Base-by-base conservation (phyloP, 2,797 vertebrate genomes). In the Cebuella pygmaea region DNA sequence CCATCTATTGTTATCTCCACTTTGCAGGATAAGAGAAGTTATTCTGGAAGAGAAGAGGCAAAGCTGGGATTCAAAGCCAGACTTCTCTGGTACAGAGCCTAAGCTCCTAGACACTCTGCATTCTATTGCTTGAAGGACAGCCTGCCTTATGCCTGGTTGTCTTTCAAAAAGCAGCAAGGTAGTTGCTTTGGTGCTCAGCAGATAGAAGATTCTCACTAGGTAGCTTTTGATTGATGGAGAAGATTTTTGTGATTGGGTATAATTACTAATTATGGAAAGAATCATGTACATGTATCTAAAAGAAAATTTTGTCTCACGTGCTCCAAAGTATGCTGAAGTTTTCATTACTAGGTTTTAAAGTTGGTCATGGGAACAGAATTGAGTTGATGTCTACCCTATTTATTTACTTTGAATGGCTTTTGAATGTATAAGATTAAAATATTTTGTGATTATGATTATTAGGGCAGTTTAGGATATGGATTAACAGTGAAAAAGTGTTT, bases 341-440 rank as follows among this genome's bases (percentile, higher is more conserved):
- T 82, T 87, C 48, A 64, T 80, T 88, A 41, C 24, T 80, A 52
- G 93, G 55, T 95, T 88, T 11, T 48, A 44, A 89, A 57, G 36
- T 30, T n/a, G 67, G 17, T 64, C 30, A 72, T 86, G 36, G 74
- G 59, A 75, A 30, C 6, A 83, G 67, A 87, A 90, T 10, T 39
- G 20, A 94, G 59, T 55, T 94, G 20, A 72, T 24, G 90, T 90
- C 75, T 76, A 24, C 33, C 7, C 20, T 90, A 85, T 67, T 80
- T 72, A 57, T 81, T 92, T 87, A 55, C 4, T 20, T 33, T 20
- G 22, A 36, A n/a, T 85, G 59, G 33, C 13, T 94, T 93, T 93
- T 74, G 48, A 93, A 74, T 92, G 44, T 4, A 3, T 61, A 87
- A 97, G 59, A 89, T 81, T 86, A 89, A 87, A 95, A 78, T 61